Evolutionary conservation across 2,888 invertebrate genomes (phyloP), one percentile per base, ranked within the genome.

Genomic region (Embidobia sp.): DNA sequence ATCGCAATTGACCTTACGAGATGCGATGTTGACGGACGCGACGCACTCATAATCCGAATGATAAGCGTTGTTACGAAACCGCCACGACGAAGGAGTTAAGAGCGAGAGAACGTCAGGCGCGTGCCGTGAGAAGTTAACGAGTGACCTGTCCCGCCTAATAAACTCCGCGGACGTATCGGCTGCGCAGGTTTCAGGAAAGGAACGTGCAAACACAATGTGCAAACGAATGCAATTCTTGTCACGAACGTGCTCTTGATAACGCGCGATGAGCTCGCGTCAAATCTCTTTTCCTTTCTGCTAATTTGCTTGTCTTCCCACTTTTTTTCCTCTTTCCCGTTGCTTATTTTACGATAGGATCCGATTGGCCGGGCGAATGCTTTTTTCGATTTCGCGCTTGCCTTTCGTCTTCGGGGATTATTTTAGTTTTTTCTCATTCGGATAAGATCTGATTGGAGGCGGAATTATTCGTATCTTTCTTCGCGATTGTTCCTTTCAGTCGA

Each of bases 171-270:
- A 55, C 69, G 73, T 79, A 70, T 79, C 70, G 74, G 79, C 74
- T 77, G 77, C 77, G 79, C 77, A 79, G 77, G 76, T 79, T 79
- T 66, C 70, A 77, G 76, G 57, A 73, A 77, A 77, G 66, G 74
- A 66, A 79, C 75, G 78, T 76, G 57, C 72, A 69, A 57, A 66
- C 59, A 78, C 72, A 72, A 66, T 67, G 64, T 49, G 44, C 11
- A 42, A 69, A 73, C 66, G 48, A 63, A 77, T 74, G 70, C 69
- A 70, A 77, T 74, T 74, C 46, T 51, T 73, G 64, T 63, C 67
- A 37, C 72, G 72, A 67, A 75, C 75, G 75, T 75, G 75, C 67
- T 72, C 51, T 49, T 59, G 76, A 78, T 76, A 72, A 72, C 59
- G 49, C 44, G n/a, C 40, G 61, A 75, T 70, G 37, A 59, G 19